phyloP scores from a whole-genome alignment of 2,888 invertebrate genomes.

The Platynereis dumerilii region DNA sequence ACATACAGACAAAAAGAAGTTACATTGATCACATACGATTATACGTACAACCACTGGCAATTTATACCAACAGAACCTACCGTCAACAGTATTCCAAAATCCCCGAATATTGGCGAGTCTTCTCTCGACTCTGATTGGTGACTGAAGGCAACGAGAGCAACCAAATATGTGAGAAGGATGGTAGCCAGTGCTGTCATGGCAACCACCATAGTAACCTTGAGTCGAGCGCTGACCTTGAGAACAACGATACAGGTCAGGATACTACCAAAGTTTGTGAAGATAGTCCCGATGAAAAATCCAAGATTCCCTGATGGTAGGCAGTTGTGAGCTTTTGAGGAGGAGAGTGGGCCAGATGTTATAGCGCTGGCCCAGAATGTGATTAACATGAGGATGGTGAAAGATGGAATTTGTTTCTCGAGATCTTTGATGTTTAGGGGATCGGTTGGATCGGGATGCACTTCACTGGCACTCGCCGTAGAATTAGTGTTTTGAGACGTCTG shows the following conservation, averaged over 20 bases:
- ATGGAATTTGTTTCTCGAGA: slow-evolving; percentile 2
- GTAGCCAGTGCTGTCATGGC: slow-evolving; percentile 36
- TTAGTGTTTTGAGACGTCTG: neutral
- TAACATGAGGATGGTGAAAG: slow-evolving; percentile 28
- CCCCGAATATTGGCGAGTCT: slow-evolving; percentile 31
- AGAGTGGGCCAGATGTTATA: slow-evolving; percentile 30
- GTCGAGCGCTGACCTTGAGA: slow-evolving; percentile 11
- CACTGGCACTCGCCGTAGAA: neutral
- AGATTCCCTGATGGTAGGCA: slow-evolving; percentile 31
- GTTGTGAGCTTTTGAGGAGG: slow-evolving; percentile 28
- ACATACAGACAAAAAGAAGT: too few species aligned
- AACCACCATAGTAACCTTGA: slow-evolving; percentile 31
- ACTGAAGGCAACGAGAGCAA: slow-evolving; percentile 35
- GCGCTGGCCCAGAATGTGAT: slow-evolving; percentile 32
- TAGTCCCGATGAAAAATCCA: slow-evolving; percentile 27
- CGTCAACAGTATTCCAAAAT: slow-evolving; percentile 31
- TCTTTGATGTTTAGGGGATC: slow-evolving; percentile 1
- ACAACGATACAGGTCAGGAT: slow-evolving; percentile 28
- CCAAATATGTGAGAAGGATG: slow-evolving; percentile 35
- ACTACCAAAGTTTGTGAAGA: slow-evolving; percentile 22
- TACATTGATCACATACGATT: too few species aligned
- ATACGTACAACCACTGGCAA: too few species aligned
- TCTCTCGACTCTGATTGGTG: slow-evolving; percentile 27
- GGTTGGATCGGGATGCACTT: neutral
- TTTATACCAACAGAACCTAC: slow-evolving; percentile 31